Base-by-base conservation (phyloP, 2,888 invertebrate genomes). In the Venusia cambrica region DNA sequence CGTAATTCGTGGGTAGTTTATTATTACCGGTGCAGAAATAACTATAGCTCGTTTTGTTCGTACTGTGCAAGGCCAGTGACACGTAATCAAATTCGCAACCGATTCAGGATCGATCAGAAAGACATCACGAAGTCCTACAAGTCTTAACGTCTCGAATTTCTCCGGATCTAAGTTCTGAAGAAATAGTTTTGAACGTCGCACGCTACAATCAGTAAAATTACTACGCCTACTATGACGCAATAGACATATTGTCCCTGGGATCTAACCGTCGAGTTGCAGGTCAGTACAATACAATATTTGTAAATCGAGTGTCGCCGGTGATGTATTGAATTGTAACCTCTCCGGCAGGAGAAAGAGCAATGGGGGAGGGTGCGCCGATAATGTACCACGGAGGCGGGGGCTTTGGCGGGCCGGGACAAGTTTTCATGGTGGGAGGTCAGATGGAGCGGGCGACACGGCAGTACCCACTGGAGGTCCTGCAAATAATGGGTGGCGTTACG, bases 1-100 rank as follows among this genome's bases (percentile, higher is more conserved):
- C 62, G 45, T 69, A 73, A 68, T 77, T 84, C 64, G 85, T 78
- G 80, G 87, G 85, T 87, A 85, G 83, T 75, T 77, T 73, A 68
- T 69, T 69, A 73, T 67, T 67, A 72, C 62, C 72, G 73, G 70
- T 70, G 73, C 73, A 63, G 66, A 73, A 77, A 68, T 70, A 74
- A 72, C 70, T 66, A 66, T 68, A 69, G 57, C 61, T 63, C 59
- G 62, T 64, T 69, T 65, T 63, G 60, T 74, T 73, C 55, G 62
- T 61, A 69, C 59, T 66, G 73, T 73, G 68, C 57, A 60, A 74
- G 64, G 65, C 57, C 55, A 73, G 68, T 64, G 68, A 70, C 65
- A 71, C 65, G 64, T 64, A 67, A 57, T 67, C 65, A 57, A 66
- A 53, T 51, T 59, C 45, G 56, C 54, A 50, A 62, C 49, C 60